Evolutionary conservation across 2,888 invertebrate species (phyloP).

Genomic region (Noctua janthina): DNA sequence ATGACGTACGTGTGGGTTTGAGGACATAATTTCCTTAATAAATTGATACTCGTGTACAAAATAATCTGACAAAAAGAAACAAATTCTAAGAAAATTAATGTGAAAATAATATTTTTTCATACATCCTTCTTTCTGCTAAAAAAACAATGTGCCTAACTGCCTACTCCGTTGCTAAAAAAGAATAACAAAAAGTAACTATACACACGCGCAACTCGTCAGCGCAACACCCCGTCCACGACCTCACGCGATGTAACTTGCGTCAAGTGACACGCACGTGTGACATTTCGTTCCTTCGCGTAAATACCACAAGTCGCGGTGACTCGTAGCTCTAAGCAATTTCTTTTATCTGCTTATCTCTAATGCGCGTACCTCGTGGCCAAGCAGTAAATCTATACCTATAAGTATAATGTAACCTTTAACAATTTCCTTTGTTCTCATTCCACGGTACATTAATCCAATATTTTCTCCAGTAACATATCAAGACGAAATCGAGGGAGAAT

Average conservation of each 20-base stretch:
- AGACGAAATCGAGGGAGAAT: neutral
- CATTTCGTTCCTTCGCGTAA: neutral
- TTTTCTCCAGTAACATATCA: conserved; percentile 29
- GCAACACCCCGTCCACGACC: too few species aligned
- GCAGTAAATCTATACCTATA: neutral
- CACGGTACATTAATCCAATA: conserved; percentile 33
- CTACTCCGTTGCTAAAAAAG: neutral
- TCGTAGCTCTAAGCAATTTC: neutral
- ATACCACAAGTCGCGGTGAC: neutral
- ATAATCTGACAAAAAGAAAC: neutral
- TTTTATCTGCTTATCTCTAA: neutral
- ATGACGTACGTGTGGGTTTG: neutral
- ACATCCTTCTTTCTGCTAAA: neutral
- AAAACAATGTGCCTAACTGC: neutral
- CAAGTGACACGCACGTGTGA: neutral
- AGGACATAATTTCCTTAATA: neutral
- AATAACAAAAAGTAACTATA: neutral
- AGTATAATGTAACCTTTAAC: neutral
- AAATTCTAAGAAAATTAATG: neutral
- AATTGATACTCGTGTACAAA: neutral
- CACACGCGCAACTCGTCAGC: too few species aligned
- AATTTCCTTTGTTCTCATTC: conserved; percentile 17
- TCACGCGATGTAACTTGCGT: too few species aligned
- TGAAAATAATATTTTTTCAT: neutral
- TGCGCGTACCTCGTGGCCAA: neutral